Evolutionary conservation across 2,113 vertebrate species (phyloP).

Genomic region (Zosterops lateralis): DNA sequence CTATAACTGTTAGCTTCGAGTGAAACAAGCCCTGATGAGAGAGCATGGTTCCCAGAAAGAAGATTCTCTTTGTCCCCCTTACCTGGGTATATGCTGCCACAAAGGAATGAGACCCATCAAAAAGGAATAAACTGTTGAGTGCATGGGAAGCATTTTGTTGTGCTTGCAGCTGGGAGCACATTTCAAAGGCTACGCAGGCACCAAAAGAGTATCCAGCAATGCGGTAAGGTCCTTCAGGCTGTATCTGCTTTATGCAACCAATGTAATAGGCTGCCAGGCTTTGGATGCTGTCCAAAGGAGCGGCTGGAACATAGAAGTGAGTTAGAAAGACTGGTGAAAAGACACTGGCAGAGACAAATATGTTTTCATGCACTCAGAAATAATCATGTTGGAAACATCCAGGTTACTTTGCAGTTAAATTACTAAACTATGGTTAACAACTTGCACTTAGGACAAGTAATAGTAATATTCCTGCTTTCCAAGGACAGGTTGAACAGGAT

Average conservation of each 20-base stretch:
- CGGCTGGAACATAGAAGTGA: conserved; percentile 69
- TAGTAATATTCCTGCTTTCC: background rate
- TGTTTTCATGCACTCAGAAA: background rate
- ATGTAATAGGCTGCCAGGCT: conserved; percentile 89
- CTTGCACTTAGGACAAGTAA: background rate
- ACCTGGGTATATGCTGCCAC: conserved; percentile 96
- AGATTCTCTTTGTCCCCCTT: background rate
- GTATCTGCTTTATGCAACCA: conserved; percentile 84
- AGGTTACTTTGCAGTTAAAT: background rate
- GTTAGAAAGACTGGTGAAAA: background rate
- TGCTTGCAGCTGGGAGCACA: conserved; percentile 90
- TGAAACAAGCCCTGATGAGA: background rate
- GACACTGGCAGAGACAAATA: background rate
- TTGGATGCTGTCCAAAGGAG: conserved; percentile 91
- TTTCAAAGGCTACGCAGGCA: conserved; percentile 97
- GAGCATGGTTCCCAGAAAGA: background rate
- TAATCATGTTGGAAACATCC: background rate
- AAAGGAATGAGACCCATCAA: conserved; percentile 92
- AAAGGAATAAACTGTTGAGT: conserved; percentile 87
- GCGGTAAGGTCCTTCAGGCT: conserved; percentile 90
- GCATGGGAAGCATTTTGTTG: conserved; percentile 68
- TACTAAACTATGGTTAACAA: background rate
- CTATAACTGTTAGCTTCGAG: background rate
- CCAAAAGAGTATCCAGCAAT: conserved; percentile 95
- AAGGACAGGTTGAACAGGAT: background rate